Conservation (phyloP, 2,888 invertebrate species). For the Poecilus cupreus region DNA sequence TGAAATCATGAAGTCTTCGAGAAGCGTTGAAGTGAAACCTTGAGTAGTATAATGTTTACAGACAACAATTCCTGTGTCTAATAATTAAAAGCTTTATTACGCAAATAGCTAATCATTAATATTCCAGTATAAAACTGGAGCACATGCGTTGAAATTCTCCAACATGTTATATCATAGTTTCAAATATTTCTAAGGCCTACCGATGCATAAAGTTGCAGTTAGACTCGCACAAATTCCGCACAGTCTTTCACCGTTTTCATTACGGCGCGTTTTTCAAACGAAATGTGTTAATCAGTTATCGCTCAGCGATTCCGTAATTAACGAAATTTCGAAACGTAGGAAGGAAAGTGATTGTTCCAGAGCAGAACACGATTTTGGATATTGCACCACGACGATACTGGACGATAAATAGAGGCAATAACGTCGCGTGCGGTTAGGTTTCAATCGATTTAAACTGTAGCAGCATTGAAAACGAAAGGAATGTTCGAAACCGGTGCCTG, state of each 20-base stretch:
- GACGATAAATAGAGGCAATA: no score
- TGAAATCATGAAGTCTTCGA: no score
- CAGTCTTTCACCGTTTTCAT: constrained; percentile 34
- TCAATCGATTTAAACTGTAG: constrained; percentile 33
- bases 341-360: constrained; percentile 57
- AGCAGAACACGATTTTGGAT: constrained; percentile 47
- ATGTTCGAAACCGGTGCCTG: neutral
- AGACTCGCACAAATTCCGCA: constrained; percentile 5
- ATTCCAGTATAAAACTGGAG: neutral
- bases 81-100: neutral
- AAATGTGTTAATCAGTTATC: constrained; percentile 56
- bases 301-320: constrained; percentile 52
- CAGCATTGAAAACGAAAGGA: constrained; percentile 9
- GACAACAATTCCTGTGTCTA: no score
- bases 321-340: constrained; percentile 53
- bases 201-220: constrained; percentile 16
- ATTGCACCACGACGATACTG: neutral
- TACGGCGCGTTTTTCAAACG: constrained; percentile 29
- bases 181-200: neutral
- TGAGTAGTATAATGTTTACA: no score
- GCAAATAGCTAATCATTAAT: neutral
- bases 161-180: constrained; percentile 21
- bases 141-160: neutral
- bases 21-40: no score
- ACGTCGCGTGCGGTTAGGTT: constrained; percentile 10